A percentile compares a stretch with the other conserved stretches of the same genome.
phyloP scores from a whole-genome alignment of 1,140 invertebrate genomes.

The Metopolophium dirhodum region DNA sequence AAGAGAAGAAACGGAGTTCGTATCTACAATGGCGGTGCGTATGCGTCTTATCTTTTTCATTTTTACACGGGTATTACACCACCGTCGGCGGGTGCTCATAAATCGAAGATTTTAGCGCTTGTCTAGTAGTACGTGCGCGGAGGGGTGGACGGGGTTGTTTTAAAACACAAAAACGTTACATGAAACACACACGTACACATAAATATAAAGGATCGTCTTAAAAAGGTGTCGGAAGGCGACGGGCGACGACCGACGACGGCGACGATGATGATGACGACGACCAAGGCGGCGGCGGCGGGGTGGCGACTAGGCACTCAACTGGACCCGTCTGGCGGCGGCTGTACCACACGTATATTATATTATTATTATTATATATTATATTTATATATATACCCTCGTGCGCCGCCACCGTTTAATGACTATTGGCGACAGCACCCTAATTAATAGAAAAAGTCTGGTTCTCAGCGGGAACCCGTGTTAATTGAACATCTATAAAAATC shows the following conservation, averaged over 20 bases:
- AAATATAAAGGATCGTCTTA: not conserved
- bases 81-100: not conserved
- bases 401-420: constrained; percentile 56
- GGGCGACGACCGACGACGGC: not conserved
- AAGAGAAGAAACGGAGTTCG: not conserved
- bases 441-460: constrained; percentile 56
- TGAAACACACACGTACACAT: not conserved
- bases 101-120: constrained; percentile 53
- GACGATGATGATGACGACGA: not conserved
- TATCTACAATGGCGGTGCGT: not conserved
- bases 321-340: constrained; percentile 49
- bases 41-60: constrained; percentile 5
- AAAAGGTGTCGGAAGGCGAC: constrained; percentile 52
- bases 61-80: constrained; percentile 24
- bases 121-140: constrained; percentile 20
- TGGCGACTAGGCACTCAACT: constrained; percentile 41
- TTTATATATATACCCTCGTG: constrained; percentile 33
- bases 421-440: constrained; percentile 57
- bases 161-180: constrained; percentile 6
- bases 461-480: constrained; percentile 49
- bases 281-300: not conserved
- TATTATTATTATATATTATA: not conserved
- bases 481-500: constrained; percentile 57
- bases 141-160: not conserved
- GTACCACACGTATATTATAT: not conserved